These are phyloP conservation scores for Vulpes ferrilata DNA, from an alignment of 2,113 vertebrate genomes.

Conservation along the genomic window DNA sequence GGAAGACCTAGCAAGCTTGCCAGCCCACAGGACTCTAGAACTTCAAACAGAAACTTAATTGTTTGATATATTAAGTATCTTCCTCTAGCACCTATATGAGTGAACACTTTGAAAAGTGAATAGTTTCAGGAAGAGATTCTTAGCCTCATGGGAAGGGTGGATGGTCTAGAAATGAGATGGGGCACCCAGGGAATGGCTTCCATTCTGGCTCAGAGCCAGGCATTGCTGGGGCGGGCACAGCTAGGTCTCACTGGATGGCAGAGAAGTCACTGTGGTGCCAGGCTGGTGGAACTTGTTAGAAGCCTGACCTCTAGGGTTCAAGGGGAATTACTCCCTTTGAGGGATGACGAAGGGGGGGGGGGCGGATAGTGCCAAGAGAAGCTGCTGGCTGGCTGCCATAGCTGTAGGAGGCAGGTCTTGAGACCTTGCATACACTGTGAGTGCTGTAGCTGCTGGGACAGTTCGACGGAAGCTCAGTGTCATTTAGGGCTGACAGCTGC, in stretches of 20 bases:
- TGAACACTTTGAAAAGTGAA: background rate
- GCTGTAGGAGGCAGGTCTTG: background rate
- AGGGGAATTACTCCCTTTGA: background rate
- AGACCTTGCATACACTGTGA: background rate
- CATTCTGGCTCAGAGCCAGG: background rate
- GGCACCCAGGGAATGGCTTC: background rate
- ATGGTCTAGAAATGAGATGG: background rate
- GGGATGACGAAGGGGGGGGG: background rate
- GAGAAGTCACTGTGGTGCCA: background rate
- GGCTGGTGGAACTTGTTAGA: background rate
- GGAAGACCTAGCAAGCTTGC: background rate
- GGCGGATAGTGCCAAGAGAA: background rate
- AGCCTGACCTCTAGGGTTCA: background rate
- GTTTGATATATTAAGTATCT: background rate
- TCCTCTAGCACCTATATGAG: background rate
- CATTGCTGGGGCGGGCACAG: background rate
- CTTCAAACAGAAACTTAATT: constrained; percentile 37
- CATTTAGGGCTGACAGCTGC: background rate
- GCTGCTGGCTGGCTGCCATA: background rate
- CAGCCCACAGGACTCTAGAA: background rate
- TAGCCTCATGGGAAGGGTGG: background rate
- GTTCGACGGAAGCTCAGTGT: background rate
- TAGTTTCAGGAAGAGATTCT: background rate
- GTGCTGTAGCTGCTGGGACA: background rate
- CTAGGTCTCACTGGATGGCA: background rate